Base-by-base conservation (phyloP, 1,140 invertebrate species). In the Callitettix versicolor region DNA sequence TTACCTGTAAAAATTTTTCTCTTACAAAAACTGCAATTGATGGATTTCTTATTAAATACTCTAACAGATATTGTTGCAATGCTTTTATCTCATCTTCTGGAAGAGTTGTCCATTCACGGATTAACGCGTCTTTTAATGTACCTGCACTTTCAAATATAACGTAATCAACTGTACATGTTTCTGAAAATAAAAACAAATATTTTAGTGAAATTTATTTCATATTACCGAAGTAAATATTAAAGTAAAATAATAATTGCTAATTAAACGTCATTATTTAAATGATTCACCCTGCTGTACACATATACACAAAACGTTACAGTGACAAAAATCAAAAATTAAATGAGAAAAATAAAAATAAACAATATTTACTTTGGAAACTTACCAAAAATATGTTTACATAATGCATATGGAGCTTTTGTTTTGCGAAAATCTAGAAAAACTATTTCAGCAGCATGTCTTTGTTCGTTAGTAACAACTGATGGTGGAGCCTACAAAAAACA, bases 91-190 rank as follows among this genome's bases (percentile, higher is more conserved):
- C 83, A 51, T 73, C 72, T 55, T 79, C 72, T 26, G 74, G 71
- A 33, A 93, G 62, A 58, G 80, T 69, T 15, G 73, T 71, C 90
- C 90, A 93, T 75, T 93, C 88, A 67, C 84, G 75, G 46, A 93
- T 82, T 6, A 94, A 68, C 22, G 86, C 84, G 61, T 82, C 78
- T 70, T 91, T 91, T 53, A 95, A 71, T n/a, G 91, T 76, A 53
- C 82, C 81, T 5, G 84, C 87, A 58, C 86, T 80, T 73, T 94
- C 90, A 74, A 92, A 94, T 44, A 91, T 67, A 5, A 94, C 86
- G 76, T 88, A 90, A 64, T 89, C 86, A 56, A 82, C 79, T 51
- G 77, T 73, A 56, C 81, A 84, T 36, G 78, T 82, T 71, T 92
- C 89, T 79, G 67, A 22, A 61, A 59, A 58, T 58, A 47, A 56